Base-by-base conservation (phyloP, 2,113 vertebrate species). In the Trogon melanurus region DNA sequence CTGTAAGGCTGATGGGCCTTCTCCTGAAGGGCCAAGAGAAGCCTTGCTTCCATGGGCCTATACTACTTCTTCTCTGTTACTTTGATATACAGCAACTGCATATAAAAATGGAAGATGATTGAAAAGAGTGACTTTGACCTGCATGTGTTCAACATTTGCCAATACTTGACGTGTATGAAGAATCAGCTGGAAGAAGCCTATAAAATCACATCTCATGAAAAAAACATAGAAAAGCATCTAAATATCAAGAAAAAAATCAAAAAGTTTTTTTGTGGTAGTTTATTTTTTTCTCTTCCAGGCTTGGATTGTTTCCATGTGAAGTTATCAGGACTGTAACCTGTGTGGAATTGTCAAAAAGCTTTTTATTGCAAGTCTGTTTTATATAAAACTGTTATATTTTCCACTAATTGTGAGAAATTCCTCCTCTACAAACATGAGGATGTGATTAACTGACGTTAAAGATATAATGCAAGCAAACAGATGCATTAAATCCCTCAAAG, bases 341-440 rank as follows among this genome's bases (percentile, higher is more conserved):
- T 83, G 60, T 94, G 87, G 25, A 95, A 95, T 65, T 81, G 74
- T 93, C 69, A 95, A 96, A 97, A 95, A 1, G 8, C 38, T 75
- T 78, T 79, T 97, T 95, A 96, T 96, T 93, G 89, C 84, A 96
- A 92, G 60, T 73, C 82, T 95, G 82, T 76, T 96, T 96, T 91
- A 86, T 94, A 91, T 89, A 88, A 85, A 96, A 76, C 83, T 96
- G 76, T 93, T 96, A 72, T 72, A 88, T 93, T 97, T 97, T 97
- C 95, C 97, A 92, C 83, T 94, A 96, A 96, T 98, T 89, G 95
- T 91, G 70, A 95, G 87, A 91, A 78, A 94, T 92, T 97, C 89
- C 41, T 56, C 93, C 80, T 97, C 94, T 97, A 84, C 93, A 94
- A 88, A 56, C 93, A 96, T 57, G 66, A 96, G 79, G 70, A 79